Percentiles rank a stretch among this genome's conserved stretches.
Conservation (phyloP, 2,888 invertebrate genomes). For the Megamerina dolium region DNA sequence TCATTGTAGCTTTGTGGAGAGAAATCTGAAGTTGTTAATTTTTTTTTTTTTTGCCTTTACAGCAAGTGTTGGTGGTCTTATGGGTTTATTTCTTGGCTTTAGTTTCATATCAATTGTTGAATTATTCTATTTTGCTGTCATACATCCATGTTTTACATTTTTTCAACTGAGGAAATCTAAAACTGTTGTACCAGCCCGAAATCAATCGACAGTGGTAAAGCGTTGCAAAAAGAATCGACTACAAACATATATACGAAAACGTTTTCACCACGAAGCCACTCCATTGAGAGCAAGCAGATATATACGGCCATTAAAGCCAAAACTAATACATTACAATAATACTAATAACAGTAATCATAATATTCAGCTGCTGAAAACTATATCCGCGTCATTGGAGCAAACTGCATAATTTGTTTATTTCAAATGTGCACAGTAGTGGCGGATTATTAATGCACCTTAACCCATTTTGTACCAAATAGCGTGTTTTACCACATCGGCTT, state of each 20-base stretch:
- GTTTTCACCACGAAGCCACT: no score
- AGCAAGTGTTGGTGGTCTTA: slow-evolving; percentile 75
- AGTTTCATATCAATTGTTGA: slow-evolving; percentile 74
- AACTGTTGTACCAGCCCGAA: background rate
- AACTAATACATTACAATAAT: slow-evolving; percentile 3
- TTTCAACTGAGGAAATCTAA: slow-evolving; percentile 4
- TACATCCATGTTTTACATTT: slow-evolving; percentile 52
- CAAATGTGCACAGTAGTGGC: no score
- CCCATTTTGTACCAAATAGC: no score
- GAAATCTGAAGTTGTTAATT: background rate
- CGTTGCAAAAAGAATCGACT: slow-evolving; percentile 1
- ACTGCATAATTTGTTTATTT: no score
- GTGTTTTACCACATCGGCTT: no score
- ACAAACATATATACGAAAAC: background rate
- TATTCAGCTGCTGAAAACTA: no score
- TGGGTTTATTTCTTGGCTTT: slow-evolving; percentile 77
- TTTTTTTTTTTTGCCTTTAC: slow-evolving; percentile 28
- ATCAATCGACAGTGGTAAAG: background rate
- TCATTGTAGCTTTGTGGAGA: background rate
- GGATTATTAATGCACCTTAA: no score
- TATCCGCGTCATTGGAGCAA: no score
- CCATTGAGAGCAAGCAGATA: no score
- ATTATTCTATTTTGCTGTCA: slow-evolving; percentile 62
- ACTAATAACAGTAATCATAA: no score
- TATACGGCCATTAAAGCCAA: background rate